A percentile compares a stretch with the other conserved stretches of the same genome.
phyloP scores from a whole-genome alignment of 2,888 invertebrate species.

The Nudaria mundana region DNA sequence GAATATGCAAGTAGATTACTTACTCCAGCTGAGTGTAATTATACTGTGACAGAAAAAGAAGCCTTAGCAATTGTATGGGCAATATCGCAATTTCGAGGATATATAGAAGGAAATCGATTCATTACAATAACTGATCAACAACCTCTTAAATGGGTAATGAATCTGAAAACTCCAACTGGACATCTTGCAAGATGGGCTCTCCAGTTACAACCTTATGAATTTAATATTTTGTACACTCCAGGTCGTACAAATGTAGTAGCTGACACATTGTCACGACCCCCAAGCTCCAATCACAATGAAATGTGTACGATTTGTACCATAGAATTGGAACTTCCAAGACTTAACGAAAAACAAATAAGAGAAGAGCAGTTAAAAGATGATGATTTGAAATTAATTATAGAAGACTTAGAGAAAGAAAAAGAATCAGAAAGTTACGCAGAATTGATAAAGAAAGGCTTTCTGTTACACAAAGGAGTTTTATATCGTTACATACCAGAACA shows the following conservation, averaged over 20 bases:
- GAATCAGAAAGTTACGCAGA: not conserved
- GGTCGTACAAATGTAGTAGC: conserved; percentile 10
- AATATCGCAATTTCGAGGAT: conserved; percentile 9
- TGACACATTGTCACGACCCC: conserved; percentile 10
- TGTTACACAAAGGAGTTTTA: not conserved
- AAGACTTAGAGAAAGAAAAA: not conserved
- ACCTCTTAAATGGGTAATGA: conserved; percentile 1
- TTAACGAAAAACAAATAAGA: conserved; percentile 23
- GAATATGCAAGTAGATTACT: conserved; percentile 19
- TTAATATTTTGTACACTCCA: conserved; percentile 5
- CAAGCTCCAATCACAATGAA: conserved; percentile 40
- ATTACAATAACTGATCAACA: conserved; percentile 5
- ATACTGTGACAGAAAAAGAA: not conserved
- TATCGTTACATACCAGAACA: conserved; percentile 6
- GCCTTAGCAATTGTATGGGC: conserved; percentile 9
- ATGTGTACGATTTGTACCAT: conserved; percentile 4
- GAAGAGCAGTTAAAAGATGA: too few relatives aligned
- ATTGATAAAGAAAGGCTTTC: not conserved
- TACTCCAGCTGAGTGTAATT: not conserved
- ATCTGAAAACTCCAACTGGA: conserved; percentile 3
- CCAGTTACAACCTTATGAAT: conserved; percentile 9
- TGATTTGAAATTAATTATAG: too few relatives aligned
- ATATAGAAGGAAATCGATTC: conserved; percentile 5
- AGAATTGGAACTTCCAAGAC: not conserved
- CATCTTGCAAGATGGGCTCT: conserved; percentile 6